A percentile compares a stretch with the other conserved stretches of the same genome.
Conservation (phyloP, 2,113 vertebrate genomes). For the Lipophrys pholis region DNA sequence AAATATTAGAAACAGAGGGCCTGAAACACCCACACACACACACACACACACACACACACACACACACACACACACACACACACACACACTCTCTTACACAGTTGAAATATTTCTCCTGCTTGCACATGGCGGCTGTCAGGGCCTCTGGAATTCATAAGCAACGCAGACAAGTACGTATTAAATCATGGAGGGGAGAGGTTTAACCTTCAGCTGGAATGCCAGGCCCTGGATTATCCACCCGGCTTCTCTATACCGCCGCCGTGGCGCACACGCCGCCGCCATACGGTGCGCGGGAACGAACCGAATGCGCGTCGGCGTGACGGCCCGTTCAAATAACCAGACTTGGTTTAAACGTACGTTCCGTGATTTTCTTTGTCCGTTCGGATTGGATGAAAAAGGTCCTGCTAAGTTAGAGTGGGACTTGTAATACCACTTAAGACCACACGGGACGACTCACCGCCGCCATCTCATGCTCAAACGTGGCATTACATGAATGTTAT, state of each 20-base stretch:
- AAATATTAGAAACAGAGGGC: constrained; percentile 42
- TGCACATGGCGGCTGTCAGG: constrained; percentile 60
- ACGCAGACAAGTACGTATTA: constrained; percentile 71
- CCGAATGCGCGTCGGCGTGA: background rate
- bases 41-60: constrained; percentile 1
- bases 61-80: constrained; percentile 18
- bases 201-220: constrained; percentile 77
- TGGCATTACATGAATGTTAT: too few relatives aligned
- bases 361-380: too few relatives aligned
- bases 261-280: constrained; percentile 20
- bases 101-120: constrained; percentile 62
- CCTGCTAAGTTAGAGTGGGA: too few relatives aligned
- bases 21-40: background rate
- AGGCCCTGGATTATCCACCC: constrained; percentile 62
- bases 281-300: constrained; percentile 10
- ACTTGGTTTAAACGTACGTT: background rate
- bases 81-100: constrained; percentile 23
- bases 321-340: background rate
- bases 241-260: constrained; percentile 47
- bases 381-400: too few relatives aligned
- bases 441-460: too few relatives aligned
- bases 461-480: too few relatives aligned
- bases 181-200: constrained; percentile 71
- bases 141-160: constrained; percentile 77
- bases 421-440: too few relatives aligned